These are phyloP conservation scores for Balanococcus diminutus DNA, from an alignment of 2,888 invertebrate genomes.

Conservation along the genomic window DNA sequence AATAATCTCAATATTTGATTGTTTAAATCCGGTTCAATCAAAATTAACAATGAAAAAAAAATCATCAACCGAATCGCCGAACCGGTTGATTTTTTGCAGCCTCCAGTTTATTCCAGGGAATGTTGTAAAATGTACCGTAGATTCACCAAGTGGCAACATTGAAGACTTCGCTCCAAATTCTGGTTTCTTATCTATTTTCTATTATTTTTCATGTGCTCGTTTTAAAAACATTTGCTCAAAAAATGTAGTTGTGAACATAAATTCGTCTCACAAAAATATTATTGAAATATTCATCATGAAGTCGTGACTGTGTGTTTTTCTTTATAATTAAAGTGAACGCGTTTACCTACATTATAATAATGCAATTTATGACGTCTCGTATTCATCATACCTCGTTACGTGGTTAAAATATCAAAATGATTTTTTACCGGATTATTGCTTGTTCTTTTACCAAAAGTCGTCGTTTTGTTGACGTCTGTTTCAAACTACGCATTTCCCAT, in stretches of 20 bases:
- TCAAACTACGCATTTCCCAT: neutral
- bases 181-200: slow-evolving; percentile 15
- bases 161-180: neutral
- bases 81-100: neutral
- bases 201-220: neutral
- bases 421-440: neutral
- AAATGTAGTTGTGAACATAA: neutral
- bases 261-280: neutral
- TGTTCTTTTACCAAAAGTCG: neutral
- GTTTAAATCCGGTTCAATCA: too few species aligned
- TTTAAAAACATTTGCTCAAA: neutral
- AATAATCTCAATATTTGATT: too few species aligned
- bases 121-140: neutral
- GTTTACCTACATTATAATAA: neutral
- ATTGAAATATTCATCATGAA: neutral
- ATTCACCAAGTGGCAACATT: neutral
- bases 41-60: too few species aligned
- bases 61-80: neutral
- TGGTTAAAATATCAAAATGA: neutral
- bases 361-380: neutral
- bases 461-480: neutral
- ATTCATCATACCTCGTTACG: neutral
- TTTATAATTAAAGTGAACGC: neutral
- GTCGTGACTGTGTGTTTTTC: neutral
- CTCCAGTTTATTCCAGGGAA: too few species aligned